Evolutionary conservation across 2,113 vertebrate genomes (phyloP).

Genomic region (Chamaea fasciata): DNA sequence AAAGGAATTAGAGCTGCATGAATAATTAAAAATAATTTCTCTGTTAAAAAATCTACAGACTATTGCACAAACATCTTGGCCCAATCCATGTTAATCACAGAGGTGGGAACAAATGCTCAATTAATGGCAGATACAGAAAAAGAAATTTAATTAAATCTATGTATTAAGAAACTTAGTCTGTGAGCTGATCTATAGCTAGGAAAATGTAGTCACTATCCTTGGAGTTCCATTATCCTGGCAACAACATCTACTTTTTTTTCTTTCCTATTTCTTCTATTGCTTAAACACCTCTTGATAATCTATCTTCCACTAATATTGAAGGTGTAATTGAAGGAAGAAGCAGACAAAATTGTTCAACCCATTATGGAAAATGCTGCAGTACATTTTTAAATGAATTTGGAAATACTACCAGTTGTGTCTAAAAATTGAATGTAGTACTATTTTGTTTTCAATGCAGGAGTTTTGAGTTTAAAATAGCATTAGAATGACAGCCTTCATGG

Average conservation of each 20-base stretch:
- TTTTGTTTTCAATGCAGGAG: not conserved
- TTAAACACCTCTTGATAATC: conserved; percentile 1
- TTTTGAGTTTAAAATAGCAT: conserved; percentile 1
- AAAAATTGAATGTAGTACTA: not conserved
- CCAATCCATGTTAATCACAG: not conserved
- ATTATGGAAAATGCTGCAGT: not conserved
- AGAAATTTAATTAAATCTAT: conserved; percentile 17
- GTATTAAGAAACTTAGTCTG: not conserved
- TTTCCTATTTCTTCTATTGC: not conserved
- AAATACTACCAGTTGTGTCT: not conserved
- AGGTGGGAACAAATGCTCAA: not conserved
- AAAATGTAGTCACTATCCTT: conserved; percentile 42
- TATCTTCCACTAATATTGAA: not conserved
- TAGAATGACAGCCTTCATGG: not conserved
- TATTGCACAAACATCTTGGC: not conserved
- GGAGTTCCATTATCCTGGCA: conserved; percentile 28
- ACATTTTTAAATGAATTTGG: not conserved
- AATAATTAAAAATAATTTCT: not conserved
- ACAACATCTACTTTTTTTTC: not conserved
- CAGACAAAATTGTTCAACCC: not conserved
- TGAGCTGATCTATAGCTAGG: not conserved
- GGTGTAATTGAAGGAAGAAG: conserved; percentile 14
- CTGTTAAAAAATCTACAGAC: not conserved
- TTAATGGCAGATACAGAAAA: not conserved
- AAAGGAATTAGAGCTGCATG: not conserved